phyloP scores from a whole-genome alignment of 2,113 vertebrate species.

The Myiopsitta monachus region DNA sequence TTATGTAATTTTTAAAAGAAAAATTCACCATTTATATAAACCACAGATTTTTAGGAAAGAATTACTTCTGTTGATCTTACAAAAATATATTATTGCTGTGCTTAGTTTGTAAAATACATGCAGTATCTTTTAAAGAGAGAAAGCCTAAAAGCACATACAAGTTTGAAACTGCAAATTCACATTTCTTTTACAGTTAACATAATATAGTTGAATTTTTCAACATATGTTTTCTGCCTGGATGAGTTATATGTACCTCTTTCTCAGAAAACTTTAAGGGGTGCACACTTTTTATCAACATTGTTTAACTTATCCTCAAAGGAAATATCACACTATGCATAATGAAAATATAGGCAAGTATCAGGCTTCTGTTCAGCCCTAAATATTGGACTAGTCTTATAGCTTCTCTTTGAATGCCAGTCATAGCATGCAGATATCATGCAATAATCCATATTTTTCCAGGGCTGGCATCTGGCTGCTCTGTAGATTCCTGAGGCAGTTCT shows the following conservation, averaged over 20 bases:
- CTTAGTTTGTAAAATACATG: not conserved
- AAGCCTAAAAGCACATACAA: not conserved
- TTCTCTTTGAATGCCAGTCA: not conserved
- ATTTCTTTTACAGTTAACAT: not conserved
- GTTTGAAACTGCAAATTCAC: not conserved
- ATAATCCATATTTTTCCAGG: not conserved
- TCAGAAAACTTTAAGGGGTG: not conserved
- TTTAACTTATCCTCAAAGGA: not conserved
- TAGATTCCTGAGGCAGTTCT: conserved; percentile 30
- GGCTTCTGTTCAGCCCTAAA: not conserved
- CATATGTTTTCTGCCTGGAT: not conserved
- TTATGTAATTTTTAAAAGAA: not conserved
- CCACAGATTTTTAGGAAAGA: not conserved
- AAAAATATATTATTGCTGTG: not conserved
- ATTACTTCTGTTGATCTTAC: not conserved
- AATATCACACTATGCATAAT: not conserved
- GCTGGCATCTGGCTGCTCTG: conserved; percentile 52
- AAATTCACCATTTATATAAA: not conserved
- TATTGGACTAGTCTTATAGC: no score
- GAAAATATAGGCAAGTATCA: not conserved
- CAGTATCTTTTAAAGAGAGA: not conserved
- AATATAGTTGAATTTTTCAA: not conserved
- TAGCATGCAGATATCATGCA: not conserved
- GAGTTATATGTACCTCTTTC: not conserved
- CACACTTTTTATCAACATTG: not conserved